Evolutionary conservation across 1,140 invertebrate species (phyloP).

Genomic region (Cherax quadricarinatus): DNA sequence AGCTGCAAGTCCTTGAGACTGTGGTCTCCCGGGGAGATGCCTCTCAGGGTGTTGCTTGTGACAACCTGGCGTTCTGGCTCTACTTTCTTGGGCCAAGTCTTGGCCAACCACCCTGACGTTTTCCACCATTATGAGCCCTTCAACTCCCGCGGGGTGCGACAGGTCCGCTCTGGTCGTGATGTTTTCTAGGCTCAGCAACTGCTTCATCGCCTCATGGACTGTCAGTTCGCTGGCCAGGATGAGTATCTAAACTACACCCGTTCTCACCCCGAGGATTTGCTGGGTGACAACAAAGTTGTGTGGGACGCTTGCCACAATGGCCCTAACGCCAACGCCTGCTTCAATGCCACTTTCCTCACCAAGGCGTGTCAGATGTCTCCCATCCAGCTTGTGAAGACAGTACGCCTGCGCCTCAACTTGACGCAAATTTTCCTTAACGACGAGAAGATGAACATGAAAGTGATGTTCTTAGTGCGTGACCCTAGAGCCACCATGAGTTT

Average conservation of each 20-base stretch:
- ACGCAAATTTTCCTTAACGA: slow-evolving; percentile 71
- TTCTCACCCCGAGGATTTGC: slow-evolving; percentile 59
- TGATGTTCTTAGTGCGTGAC: slow-evolving; percentile 76
- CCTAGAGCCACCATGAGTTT: slow-evolving; percentile 76
- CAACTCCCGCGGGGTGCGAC: slow-evolving; percentile 85
- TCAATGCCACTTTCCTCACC: slow-evolving; percentile 72
- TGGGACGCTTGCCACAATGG: slow-evolving; percentile 72
- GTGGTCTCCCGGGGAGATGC: slow-evolving; percentile 58
- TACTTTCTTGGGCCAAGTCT: slow-evolving; percentile 77
- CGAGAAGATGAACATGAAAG: slow-evolving; percentile 72
- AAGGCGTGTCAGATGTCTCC: slow-evolving; percentile 73
- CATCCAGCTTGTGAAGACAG: slow-evolving; percentile 74
- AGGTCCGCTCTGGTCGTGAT: slow-evolving; percentile 80
- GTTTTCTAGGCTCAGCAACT: slow-evolving; percentile 66
- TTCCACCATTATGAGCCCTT: slow-evolving; percentile 78
- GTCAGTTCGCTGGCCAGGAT: slow-evolving; percentile 65
- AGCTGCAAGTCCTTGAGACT: slow-evolving; percentile 54
- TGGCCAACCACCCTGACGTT: slow-evolving; percentile 76
- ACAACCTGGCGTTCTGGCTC: slow-evolving; percentile 77
- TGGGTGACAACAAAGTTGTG: slow-evolving; percentile 72
- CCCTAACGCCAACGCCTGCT: slow-evolving; percentile 69
- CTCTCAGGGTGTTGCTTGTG: slow-evolving; percentile 73
- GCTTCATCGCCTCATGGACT: slow-evolving; percentile 72
- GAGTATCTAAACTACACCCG: slow-evolving; percentile 72
- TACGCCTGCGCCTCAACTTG: slow-evolving; percentile 72